Base-by-base conservation (phyloP, 1,140 invertebrate species). In the Melitaea cinxia region DNA sequence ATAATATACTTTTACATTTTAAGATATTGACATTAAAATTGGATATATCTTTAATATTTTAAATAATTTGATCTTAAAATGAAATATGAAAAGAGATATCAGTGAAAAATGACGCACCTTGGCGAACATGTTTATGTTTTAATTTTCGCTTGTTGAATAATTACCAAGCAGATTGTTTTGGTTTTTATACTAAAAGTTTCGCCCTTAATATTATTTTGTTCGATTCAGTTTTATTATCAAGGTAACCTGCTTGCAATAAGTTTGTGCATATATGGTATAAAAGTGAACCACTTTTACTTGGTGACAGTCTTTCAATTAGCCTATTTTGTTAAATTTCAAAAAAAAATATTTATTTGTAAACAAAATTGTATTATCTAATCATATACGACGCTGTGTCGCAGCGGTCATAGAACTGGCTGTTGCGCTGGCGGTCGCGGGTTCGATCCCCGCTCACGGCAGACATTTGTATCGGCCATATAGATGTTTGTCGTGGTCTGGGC, bases 161-260 rank as follows among this genome's bases (percentile, higher is more conserved):
- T 59, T 45, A 58, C 30, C 37, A 21, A 53, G 37, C 21, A 19
- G 17, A 58, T 30, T 33, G 49, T 14, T 47, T 49, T 54, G n/a
- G 37, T 65, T 65, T 65, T 58, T 65, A 65, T 65, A 65, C 63
- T 39, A 42, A 28, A 57, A 58, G 42, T 42, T 65, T n/a, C 4
- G 55, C 39, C 5, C 21, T 52, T 15, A 65, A 39, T 52, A 14
- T 59, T 30, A 33, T 28, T 30, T 19, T 49, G 15, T 47, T 45
- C 17, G 23, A 39, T n/a, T 52, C n/a, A 57, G 55, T 65, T 65
- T 65, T 56, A 65, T 59, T 65, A 49, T 24, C 63, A 65, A 65
- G 63, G 63, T 28, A 39, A 47, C 15, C 35, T 21, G 19, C 49
- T 59, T 19, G 30, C 28, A 30, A 59, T 65, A 33, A 24, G 49